These are phyloP conservation scores for Paramisgurnus dabryanus DNA, from an alignment of 2,113 vertebrate species.

Conservation along the genomic window DNA sequence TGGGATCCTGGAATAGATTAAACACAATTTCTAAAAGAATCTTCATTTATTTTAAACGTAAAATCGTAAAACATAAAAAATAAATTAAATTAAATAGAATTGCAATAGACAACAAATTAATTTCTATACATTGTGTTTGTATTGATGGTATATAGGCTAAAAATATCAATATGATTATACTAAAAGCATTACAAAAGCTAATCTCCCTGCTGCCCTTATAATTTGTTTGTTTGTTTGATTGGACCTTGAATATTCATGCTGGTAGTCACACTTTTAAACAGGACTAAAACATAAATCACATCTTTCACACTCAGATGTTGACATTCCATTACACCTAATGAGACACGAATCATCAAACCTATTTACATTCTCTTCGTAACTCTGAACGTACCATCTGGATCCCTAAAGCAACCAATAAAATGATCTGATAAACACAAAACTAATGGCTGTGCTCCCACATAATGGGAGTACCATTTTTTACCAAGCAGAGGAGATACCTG, in stretches of 20 bases:
- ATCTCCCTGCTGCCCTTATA: too few species aligned
- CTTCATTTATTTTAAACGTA: too few species aligned
- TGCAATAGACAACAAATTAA: background rate
- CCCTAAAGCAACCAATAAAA: background rate
- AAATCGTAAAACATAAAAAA: background rate
- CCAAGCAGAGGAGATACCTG: background rate
- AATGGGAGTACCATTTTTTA: constrained; percentile 6
- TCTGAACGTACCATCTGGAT: background rate
- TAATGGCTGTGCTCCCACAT: background rate
- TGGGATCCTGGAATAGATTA: constrained; percentile 2
- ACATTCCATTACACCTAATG: too few species aligned
- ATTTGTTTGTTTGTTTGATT: background rate
- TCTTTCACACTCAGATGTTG: too few species aligned
- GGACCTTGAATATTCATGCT: background rate
- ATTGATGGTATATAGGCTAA: background rate
- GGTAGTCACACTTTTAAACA: too few species aligned
- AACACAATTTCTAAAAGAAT: background rate
- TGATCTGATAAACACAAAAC: background rate
- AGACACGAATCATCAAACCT: background rate
- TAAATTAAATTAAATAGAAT: background rate
- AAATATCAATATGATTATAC: too few species aligned
- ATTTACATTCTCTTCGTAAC: background rate
- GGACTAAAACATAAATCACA: too few species aligned
- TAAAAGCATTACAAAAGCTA: too few species aligned
- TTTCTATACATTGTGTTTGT: background rate